Percentiles rank a stretch among this genome's conserved stretches.
Evolutionary conservation across 2,888 invertebrate species (phyloP).

Genomic region (Drosophila nigricruria): DNA sequence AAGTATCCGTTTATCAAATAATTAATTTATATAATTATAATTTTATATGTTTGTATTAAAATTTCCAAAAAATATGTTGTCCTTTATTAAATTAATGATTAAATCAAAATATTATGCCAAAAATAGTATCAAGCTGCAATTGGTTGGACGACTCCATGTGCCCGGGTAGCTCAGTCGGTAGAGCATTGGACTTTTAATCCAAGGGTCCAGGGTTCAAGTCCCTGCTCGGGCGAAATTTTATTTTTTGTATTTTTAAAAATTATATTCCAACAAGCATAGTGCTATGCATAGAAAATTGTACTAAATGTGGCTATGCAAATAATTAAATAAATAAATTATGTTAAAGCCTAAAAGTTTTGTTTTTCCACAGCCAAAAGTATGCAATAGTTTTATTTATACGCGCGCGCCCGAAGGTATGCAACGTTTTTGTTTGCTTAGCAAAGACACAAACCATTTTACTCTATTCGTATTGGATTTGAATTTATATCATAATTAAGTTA

Average conservation of each 20-base stretch:
- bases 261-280: neutral
- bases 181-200: conserved; percentile 86
- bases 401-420: neutral
- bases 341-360: neutral
- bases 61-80: no score
- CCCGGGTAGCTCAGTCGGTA: conserved; percentile 86
- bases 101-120: neutral
- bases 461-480: no score
- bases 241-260: neutral
- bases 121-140: no score
- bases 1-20: conserved; percentile 11
- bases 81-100: no score
- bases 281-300: accelerated
- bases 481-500: neutral
- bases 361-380: neutral
- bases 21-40: neutral
- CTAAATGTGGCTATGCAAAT: neutral
- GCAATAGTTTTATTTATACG: neutral
- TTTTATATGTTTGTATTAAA: no score
- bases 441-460: neutral
- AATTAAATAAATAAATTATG: neutral
- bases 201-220: conserved; percentile 86
- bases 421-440: neutral
- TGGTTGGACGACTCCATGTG: conserved; percentile 12
- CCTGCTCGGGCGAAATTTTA: conserved; percentile 83